A percentile compares a stretch with the other conserved stretches of the same genome.
These are phyloP conservation scores for Sibirionetta formosa DNA, from an alignment of 2,797 vertebrate genomes.

Conservation along the genomic window DNA sequence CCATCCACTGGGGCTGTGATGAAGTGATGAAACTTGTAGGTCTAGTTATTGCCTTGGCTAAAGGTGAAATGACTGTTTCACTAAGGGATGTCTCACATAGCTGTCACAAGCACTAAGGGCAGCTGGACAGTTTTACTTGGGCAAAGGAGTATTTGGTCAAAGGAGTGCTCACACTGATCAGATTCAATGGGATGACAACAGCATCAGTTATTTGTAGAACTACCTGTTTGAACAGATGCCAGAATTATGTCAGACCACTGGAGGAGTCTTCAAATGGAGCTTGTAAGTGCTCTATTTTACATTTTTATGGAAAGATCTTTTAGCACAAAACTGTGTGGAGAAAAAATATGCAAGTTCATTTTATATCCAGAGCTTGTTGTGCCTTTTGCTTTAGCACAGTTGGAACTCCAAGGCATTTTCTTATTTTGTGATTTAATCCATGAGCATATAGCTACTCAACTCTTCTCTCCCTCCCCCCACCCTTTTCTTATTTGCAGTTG, in stretches of 20 bases:
- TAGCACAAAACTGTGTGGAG: not conserved
- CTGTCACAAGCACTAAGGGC: not conserved
- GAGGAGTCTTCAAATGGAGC: constrained; percentile 21
- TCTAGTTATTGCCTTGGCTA: not conserved
- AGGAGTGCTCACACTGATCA: not conserved
- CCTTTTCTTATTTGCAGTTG: not conserved
- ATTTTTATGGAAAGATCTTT: constrained; percentile 22
- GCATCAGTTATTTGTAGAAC: not conserved
- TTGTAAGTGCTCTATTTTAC: constrained; percentile 15
- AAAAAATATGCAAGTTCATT: not conserved
- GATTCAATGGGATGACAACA: not conserved
- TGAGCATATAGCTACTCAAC: not conserved
- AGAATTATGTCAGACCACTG: not conserved
- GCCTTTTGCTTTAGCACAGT: not conserved
- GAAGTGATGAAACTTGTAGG: constrained; percentile 1
- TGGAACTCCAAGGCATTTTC: not conserved
- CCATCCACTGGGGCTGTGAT: not conserved
- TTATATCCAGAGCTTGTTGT: accelerated
- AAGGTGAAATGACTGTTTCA: not conserved
- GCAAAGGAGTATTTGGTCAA: not conserved
- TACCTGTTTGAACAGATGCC: not conserved
- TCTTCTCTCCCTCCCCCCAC: accelerated
- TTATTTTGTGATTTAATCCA: constrained; percentile 18
- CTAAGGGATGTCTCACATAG: not conserved
- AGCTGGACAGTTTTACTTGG: not conserved